Conservation (phyloP, 2,888 invertebrate species). For the Hoplodrina ambigua region DNA sequence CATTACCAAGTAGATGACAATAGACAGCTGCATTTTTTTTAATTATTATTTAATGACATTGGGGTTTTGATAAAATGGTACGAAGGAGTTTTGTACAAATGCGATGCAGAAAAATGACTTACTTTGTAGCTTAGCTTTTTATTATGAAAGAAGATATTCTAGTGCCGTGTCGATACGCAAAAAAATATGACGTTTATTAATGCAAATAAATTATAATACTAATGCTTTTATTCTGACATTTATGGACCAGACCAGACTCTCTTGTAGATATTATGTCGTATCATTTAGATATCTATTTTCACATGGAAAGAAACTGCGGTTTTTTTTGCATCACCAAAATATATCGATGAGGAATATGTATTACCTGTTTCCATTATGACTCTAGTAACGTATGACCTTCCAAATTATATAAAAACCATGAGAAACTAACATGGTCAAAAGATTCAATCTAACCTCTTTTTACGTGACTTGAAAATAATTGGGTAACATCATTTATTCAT, state of each 20-base stretch:
- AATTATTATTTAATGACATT: background rate
- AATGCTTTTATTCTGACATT: background rate
- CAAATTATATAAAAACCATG: background rate
- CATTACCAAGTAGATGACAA: background rate
- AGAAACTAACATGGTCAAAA: background rate
- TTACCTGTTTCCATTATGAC: too few relatives aligned
- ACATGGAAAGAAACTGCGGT: background rate
- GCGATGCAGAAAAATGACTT: constrained; percentile 3
- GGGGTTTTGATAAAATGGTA: background rate
- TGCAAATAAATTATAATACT: constrained; percentile 5
- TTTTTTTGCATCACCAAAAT: constrained; percentile 3
- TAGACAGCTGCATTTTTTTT: background rate
- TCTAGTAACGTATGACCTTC: too few relatives aligned
- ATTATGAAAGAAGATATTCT: background rate
- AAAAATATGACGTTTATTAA: background rate
- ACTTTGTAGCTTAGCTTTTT: background rate
- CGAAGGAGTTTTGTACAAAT: background rate
- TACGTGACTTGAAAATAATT: constrained; percentile 21
- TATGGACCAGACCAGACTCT: background rate
- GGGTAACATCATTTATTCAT: constrained; percentile 5
- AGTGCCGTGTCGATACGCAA: background rate
- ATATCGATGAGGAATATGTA: too few relatives aligned
- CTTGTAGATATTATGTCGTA: too few relatives aligned
- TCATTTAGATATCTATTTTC: background rate
- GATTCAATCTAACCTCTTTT: background rate